Base-by-base conservation (phyloP, 2,888 invertebrate species). In the Troilus luridus region DNA sequence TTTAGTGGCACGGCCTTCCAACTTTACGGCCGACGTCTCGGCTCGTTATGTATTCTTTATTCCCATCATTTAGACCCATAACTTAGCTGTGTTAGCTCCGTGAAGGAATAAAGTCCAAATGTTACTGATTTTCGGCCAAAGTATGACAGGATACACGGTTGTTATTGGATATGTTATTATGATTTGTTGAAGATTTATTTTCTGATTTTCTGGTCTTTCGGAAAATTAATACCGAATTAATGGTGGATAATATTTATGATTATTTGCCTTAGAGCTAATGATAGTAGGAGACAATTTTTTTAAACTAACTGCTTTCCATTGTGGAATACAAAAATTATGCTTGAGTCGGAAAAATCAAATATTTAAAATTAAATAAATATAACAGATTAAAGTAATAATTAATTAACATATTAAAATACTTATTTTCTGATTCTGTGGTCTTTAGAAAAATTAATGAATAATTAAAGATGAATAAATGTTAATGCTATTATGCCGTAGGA, bases 1-100 rank as follows among this genome's bases (percentile, higher is more conserved):
- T 77, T 77, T 41, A 77, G 72, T 77, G 72, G 72, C 72, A 41
- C 27, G 72, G 27, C 19, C 72, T 77, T 77, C 72, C 27, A 41
- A 77, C 72, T 77, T 77, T 77, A 77, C 19, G 27, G 72, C 27
- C 9, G 41, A 77, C 72, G 72, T 14, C 27, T 77, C 24, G 72
- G 72, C 72, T 77, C 72, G 41, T 77, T 77, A 17, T 19, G 72
- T 77, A 77, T 77, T 77, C 72, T 77, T 77, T 77, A 77, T 77
- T 77, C 41, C 72, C 72, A 41, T 77, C 72, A 77, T 77, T 77
- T 77, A 77, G 72, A 41, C 41, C 72, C 72, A 77, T 77, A 77
- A 8, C 41, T 77, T 77, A 17, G 17, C 72, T 19, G 9, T 41
- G 19, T 77, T 77, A 77, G 72, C 72, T 11, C 72, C 72, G 72